Evolutionary conservation across 1,140 invertebrate genomes (phyloP).

Genomic region (Drosophila quadrilineata): DNA sequence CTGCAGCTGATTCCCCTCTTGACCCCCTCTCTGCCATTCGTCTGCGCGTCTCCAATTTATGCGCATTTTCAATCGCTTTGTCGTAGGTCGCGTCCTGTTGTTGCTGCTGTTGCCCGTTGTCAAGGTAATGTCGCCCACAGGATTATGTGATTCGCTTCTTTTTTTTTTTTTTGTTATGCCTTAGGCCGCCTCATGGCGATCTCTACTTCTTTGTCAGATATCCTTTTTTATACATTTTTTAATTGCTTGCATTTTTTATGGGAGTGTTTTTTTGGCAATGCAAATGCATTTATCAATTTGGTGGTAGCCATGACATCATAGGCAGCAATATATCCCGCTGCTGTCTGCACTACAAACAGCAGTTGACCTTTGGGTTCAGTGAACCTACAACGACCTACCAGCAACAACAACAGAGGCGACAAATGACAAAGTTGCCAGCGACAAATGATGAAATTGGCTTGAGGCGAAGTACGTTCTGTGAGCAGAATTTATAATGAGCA

Average conservation of each 20-base stretch:
- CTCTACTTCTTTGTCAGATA: not conserved
- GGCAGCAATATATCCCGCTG: not conserved
- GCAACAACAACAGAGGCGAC: not conserved
- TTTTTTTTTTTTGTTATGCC: not conserved
- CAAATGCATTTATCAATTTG: not conserved
- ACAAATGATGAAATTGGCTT: slow-evolving; percentile 52
- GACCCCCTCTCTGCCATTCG: not conserved
- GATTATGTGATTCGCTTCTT: slow-evolving; percentile 35
- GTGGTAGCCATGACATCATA: slow-evolving; percentile 62
- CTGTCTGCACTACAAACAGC: slow-evolving; percentile 4
- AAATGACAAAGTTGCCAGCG: too few species aligned
- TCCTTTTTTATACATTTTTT: not conserved
- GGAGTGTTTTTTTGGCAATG: not conserved
- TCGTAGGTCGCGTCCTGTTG: slow-evolving; percentile 77
- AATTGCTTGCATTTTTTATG: not conserved
- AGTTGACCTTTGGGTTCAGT: slow-evolving; percentile 67
- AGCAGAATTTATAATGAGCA: too few species aligned
- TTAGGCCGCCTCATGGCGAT: not conserved
- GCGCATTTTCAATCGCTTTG: slow-evolving; percentile 78
- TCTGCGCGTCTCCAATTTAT: slow-evolving; percentile 63
- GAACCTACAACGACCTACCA: slow-evolving; percentile 36
- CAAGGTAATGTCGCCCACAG: slow-evolving; percentile 75
- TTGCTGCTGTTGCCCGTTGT: slow-evolving; percentile 49
- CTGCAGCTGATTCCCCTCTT: slow-evolving; percentile 3
- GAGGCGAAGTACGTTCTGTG: too few species aligned